These are phyloP conservation scores for Ptilonorhynchus violaceus DNA, from an alignment of 2,113 vertebrate species.

Conservation along the genomic window DNA sequence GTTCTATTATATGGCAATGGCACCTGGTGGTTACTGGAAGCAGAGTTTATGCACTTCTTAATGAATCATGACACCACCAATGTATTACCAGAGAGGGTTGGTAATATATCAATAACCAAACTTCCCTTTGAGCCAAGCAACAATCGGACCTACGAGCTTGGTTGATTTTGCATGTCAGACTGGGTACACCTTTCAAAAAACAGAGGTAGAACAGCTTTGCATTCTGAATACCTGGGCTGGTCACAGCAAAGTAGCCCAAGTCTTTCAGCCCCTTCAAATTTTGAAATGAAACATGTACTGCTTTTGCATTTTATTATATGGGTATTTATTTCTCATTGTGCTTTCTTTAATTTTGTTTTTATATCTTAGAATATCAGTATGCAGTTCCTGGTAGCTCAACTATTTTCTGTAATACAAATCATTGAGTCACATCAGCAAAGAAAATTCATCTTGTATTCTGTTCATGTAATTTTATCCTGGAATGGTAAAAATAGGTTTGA, in stretches of 20 bases:
- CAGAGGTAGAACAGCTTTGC: neutral
- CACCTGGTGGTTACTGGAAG: neutral
- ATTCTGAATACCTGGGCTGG: neutral
- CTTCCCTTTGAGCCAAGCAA: neutral
- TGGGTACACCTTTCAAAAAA: neutral
- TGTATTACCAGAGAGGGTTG: neutral
- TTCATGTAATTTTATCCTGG: neutral
- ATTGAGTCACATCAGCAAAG: neutral
- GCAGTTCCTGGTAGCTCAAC: neutral
- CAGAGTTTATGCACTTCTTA: neutral
- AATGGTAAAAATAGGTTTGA: constrained; percentile 16
- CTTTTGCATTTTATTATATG: neutral
- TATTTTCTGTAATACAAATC: neutral
- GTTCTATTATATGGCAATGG: neutral
- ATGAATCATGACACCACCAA: neutral
- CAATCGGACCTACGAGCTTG: neutral
- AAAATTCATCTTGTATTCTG: constrained; percentile 4
- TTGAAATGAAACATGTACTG: neutral
- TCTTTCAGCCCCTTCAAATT: neutral
- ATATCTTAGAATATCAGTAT: neutral
- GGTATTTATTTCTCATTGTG: neutral
- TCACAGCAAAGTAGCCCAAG: neutral
- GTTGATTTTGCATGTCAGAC: neutral
- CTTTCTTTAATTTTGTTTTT: neutral
- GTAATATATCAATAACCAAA: neutral